Evolutionary conservation across 2,797 vertebrate species (phyloP).

Genomic region (Alauda arvensis): DNA sequence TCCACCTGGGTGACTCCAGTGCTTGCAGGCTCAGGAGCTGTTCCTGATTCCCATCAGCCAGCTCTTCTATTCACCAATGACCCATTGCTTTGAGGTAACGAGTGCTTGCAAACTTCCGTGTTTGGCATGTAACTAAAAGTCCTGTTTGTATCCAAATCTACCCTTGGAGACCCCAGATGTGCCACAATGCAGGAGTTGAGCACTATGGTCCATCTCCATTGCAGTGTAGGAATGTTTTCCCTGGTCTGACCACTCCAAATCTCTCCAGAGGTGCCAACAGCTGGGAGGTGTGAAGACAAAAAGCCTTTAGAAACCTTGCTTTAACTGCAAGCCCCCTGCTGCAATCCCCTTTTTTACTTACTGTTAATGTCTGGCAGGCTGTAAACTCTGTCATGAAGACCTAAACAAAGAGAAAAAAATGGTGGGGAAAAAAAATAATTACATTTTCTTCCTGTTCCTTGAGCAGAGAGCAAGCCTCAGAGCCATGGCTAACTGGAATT

Average conservation of each 20-base stretch:
- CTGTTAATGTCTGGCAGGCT: conserved; percentile 57
- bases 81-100: fast-evolving
- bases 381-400: conserved; percentile 42
- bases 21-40: not conserved
- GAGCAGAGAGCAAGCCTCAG: not conserved
- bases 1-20: not conserved
- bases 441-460: not conserved
- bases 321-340: not conserved
- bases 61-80: not conserved
- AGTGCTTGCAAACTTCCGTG: not conserved
- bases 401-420: conserved; percentile 3
- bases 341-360: conserved; percentile 30
- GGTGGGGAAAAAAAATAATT: not conserved
- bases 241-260: not conserved
- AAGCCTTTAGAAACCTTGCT: not conserved
- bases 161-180: not conserved
- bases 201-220: not conserved
- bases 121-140: not conserved
- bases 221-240: not conserved
- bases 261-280: not conserved
- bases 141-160: not conserved
- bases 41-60: not conserved
- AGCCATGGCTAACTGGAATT: not conserved
- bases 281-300: not conserved
- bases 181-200: not conserved